Percentiles rank a stretch among this genome's conserved stretches.
phyloP scores from a whole-genome alignment of 1,140 invertebrate genomes.

The Drosophila punjabiensis region DNA sequence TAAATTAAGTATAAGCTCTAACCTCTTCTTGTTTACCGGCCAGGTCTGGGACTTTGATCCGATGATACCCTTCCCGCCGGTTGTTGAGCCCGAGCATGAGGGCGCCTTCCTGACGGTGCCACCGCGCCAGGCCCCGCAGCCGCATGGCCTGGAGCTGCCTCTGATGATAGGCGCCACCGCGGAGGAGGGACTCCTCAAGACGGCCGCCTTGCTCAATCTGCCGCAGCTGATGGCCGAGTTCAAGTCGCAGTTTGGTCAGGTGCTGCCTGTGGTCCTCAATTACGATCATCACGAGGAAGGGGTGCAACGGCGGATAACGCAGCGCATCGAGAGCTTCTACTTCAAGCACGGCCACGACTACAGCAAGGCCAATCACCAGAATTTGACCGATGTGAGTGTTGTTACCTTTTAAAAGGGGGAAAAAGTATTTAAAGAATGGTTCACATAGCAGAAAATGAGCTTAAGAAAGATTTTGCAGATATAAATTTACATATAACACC shows the following conservation, averaged over 20 bases:
- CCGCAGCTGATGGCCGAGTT: slow-evolving; percentile 86
- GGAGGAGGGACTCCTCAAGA: slow-evolving; percentile 89
- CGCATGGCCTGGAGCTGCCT: slow-evolving; percentile 87
- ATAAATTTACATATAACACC: neutral
- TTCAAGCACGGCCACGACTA: slow-evolving; percentile 86
- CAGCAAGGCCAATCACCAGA: slow-evolving; percentile 85
- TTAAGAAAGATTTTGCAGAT: no score
- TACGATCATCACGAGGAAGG: slow-evolving; percentile 87
- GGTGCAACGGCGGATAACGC: slow-evolving; percentile 85
- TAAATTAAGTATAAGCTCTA: slow-evolving; percentile 4
- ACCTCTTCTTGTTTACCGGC: neutral
- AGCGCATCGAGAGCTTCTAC: slow-evolving; percentile 88
- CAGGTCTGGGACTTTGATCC: slow-evolving; percentile 90
- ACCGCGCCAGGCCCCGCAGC: slow-evolving; percentile 86
- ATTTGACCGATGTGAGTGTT: slow-evolving; percentile 87
- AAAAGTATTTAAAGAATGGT: no score
- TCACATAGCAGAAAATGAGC: neutral
- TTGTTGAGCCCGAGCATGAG: slow-evolving; percentile 88
- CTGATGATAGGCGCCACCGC: slow-evolving; percentile 89
- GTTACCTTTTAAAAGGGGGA: no score
- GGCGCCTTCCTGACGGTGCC: slow-evolving; percentile 89
- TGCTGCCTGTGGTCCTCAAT: slow-evolving; percentile 88
- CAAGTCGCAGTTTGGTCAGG: slow-evolving; percentile 86
- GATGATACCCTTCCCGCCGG: slow-evolving; percentile 91
- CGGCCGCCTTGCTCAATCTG: slow-evolving; percentile 85